Base-by-base conservation (phyloP, 2,888 invertebrate genomes). In the Hyposoter dolosus region DNA sequence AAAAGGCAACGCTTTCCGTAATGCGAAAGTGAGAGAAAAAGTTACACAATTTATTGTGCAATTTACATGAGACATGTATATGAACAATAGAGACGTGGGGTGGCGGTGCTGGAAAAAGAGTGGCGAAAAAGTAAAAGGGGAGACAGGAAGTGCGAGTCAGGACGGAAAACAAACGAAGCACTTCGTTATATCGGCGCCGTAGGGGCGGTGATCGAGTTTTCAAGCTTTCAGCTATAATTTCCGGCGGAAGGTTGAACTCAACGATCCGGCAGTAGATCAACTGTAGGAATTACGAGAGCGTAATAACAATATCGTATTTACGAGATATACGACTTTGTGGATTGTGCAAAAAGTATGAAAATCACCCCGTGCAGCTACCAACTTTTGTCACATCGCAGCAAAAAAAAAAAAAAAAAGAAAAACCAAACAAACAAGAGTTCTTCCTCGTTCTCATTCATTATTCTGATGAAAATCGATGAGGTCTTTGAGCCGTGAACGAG, bases 181-280 rank as follows among this genome's bases (percentile, higher is more conserved):
- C 76, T 76, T 76, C 77, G 72, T 65, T 77, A 77, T 83, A 83
- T 77, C 77, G 77, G 71, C 82, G 82, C 65, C 77, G 63, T 65
- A 65, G 40, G 65, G 71, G 50, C 78, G 78, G 83, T 72, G 78
- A 78, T 78, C 78, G 78, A 72, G 56, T 74, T 83, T 83, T 78
- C 71, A 56, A 74, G 78, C 66, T 83, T 83, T 72, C 72, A 74
- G 66, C 83, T 28, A 78, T 72, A 83, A 78, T 83, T 83, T 83
- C 83, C 78, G 78, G 78, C 83, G 83, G 72, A 83, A 74, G 72
- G 72, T 78, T 66, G 72, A 78, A 83, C 78, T 78, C 83, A 56
- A 45, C 74, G 74, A 82, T 74, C 74, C 78, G 45, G 45, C 74
- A 53, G 32, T 78, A 78, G 66, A 83, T 83, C 66, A 78, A 68